phyloP scores from a whole-genome alignment of 2,888 invertebrate species.

The Pristionchus exspectatus region DNA sequence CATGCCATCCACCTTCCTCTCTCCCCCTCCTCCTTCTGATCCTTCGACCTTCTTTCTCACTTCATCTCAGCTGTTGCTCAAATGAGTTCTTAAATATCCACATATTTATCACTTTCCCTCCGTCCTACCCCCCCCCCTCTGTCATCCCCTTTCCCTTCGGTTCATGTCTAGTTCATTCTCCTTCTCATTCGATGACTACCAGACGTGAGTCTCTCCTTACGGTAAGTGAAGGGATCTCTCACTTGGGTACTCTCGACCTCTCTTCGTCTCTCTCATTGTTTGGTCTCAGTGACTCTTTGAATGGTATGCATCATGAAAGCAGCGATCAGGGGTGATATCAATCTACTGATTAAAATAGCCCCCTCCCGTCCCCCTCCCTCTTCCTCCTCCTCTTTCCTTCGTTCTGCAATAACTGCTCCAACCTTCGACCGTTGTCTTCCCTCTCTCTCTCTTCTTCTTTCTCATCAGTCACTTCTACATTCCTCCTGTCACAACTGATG shows the following conservation, averaged over 20 bases:
- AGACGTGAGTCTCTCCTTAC: neutral
- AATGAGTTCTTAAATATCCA: constrained; percentile 1
- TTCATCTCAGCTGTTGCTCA: neutral
- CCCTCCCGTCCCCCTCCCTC: neutral
- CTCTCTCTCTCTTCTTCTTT: constrained; percentile 18
- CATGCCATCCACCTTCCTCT: neutral
- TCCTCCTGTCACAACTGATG: constrained; percentile 43
- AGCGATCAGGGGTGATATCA: constrained; percentile 22
- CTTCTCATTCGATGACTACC: neutral
- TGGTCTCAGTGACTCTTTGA: neutral
- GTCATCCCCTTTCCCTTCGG: neutral
- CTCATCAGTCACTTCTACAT: constrained; percentile 38
- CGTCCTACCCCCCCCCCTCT: neutral
- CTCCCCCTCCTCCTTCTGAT: neutral
- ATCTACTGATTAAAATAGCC: constrained; percentile 11
- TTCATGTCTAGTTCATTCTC: constrained; percentile 22
- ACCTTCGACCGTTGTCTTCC: constrained; percentile 46
- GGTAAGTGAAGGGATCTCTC: neutral
- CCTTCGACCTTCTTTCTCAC: neutral
- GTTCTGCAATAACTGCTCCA: constrained; percentile 37
- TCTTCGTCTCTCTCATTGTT: neutral
- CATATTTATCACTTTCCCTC: constrained; percentile 15
- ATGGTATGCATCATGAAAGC: neutral
- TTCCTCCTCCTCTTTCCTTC: constrained; percentile 28
- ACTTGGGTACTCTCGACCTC: neutral